A percentile compares a stretch with the other conserved stretches of the same genome.
These are phyloP conservation scores for Zaprionus davidi DNA, from an alignment of 1,140 invertebrate species.

Conservation along the genomic window DNA sequence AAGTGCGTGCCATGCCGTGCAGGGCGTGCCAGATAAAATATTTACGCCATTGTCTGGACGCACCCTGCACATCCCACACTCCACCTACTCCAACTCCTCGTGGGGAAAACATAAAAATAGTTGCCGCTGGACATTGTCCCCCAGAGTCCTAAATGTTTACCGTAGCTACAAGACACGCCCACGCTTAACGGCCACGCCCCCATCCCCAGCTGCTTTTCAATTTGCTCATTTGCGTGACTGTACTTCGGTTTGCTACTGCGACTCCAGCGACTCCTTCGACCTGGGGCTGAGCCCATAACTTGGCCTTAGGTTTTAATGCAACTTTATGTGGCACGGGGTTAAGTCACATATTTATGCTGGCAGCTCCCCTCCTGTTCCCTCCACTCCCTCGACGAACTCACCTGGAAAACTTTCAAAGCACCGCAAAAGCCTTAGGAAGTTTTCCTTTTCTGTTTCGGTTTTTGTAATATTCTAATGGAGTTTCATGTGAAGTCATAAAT, in stretches of 20 bases:
- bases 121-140: conserved; percentile 55
- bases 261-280: conserved; percentile 3
- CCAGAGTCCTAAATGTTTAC: neutral
- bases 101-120: conserved; percentile 44
- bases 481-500: conserved; percentile 6
- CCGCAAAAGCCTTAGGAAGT: conserved; percentile 19
- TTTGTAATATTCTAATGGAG: conserved; percentile 63
- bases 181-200: neutral
- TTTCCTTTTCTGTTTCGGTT: neutral
- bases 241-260: neutral
- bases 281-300: conserved; percentile 29
- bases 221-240: conserved; percentile 60
- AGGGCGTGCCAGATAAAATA: conserved; percentile 56
- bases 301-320: conserved; percentile 54
- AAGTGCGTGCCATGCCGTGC: conserved; percentile 5
- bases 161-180: conserved; percentile 8
- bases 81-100: neutral
- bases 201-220: conserved; percentile 31
- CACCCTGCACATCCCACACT: neutral
- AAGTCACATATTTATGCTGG: conserved; percentile 32
- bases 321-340: conserved; percentile 51
- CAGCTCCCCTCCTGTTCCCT: neutral
- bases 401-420: conserved; percentile 23
- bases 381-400: conserved; percentile 3
- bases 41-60: conserved; percentile 44